Percentiles rank a stretch among this genome's conserved stretches.
Conservation (phyloP, 2,888 invertebrate species). For the Girardia tigrina region DNA sequence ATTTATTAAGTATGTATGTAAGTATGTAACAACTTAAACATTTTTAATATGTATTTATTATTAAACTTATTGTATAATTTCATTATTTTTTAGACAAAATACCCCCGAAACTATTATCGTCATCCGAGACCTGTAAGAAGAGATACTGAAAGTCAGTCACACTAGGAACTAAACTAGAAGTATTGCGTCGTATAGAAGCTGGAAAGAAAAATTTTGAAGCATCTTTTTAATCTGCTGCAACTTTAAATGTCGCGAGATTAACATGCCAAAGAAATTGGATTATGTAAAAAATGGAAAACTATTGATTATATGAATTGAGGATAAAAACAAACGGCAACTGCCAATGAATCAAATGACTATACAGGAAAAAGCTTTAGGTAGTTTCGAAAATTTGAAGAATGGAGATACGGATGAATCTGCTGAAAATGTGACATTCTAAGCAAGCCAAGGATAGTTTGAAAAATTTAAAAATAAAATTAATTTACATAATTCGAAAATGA, state of each 20-base stretch:
- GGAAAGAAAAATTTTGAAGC: background rate
- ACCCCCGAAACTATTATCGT: background rate
- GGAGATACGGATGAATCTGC: conserved; percentile 18
- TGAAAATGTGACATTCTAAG: background rate
- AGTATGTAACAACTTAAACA: conserved; percentile 12
- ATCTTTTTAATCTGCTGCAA: conserved; percentile 12
- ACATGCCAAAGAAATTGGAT: conserved; percentile 7
- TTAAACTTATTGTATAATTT: no score
- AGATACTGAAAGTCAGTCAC: conserved; percentile 6
- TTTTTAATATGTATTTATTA: background rate
- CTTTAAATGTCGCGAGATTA: conserved; percentile 23
- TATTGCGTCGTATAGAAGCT: conserved; percentile 6
- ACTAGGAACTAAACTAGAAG: conserved; percentile 13
- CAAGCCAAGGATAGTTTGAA: conserved; percentile 16
- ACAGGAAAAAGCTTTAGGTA: no score
- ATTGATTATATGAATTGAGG: conserved; percentile 14
- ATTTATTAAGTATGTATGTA: no score
- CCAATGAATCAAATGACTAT: background rate
- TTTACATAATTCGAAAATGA: background rate
- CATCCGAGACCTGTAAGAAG: background rate
- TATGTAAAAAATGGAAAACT: background rate
- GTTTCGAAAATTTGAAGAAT: background rate
- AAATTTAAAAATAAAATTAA: conserved; percentile 7
- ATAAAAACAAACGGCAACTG: background rate
- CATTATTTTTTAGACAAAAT: conserved; percentile 2